Evolutionary conservation across 53 echinoderm and acorn worm species (phyloP), one percentile per base, ranked within the genome.

Genomic region (Stichopus horrens): DNA sequence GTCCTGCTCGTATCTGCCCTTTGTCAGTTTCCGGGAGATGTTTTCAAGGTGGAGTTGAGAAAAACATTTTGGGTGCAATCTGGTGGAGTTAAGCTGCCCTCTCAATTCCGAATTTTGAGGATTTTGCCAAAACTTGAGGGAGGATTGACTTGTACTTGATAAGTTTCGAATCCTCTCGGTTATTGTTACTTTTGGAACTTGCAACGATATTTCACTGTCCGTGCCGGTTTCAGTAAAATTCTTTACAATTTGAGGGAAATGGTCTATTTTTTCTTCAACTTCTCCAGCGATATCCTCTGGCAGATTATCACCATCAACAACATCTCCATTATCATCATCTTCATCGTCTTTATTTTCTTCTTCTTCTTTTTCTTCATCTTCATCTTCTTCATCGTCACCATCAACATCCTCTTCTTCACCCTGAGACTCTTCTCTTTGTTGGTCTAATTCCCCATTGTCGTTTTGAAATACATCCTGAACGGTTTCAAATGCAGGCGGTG

Each of bases 41-140:
- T 86, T 86, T 67, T 86, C 67, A 20, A 65, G 66, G 9, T 68
- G 65, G 14, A 53, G 57, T 65, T 67, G 71, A 65, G 86, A 68
- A 52, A 68, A 86, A 51, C 86, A 86, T 4, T 86, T 86, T 18
- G 86, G 86, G 37, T 86, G 86, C 51, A 65, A 52, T 18, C 71
- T 86, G 52, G 66, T 67, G 14, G 86, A 21, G 52, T 67, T 86
- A 16, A 86, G 21, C 66, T 9, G 18, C 5, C 86, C 86, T 51
- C 86, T 23, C 10, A 86, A 51, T 68, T 66, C 37, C 21, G 23
- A 66, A 21, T 86, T 68, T n/a, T 86, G 16, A 7, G 67, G 63
- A 53, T 86, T 22, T 67, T 86, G 11, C 86, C 86, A 86, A 7
- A 65, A 59, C 8, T 68, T 68, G 52, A 66, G 86, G 4, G 86